Percentiles rank a stretch among this genome's conserved stretches.
Conservation (phyloP, 2,888 invertebrate species). For the Odontocerum albicorne region DNA sequence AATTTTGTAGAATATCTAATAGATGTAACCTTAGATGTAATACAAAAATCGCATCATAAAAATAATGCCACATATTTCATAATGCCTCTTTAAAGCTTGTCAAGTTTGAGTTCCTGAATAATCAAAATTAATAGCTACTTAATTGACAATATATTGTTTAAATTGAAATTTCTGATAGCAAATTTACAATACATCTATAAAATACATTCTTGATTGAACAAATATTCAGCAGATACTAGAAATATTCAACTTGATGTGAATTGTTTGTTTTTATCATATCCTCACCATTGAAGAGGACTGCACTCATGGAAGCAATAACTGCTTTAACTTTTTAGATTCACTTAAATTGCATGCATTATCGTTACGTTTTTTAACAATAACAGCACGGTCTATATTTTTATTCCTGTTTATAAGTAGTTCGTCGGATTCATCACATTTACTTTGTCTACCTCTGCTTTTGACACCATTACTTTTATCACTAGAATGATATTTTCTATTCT, state of each 20-base stretch:
- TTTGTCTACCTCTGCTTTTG: background rate
- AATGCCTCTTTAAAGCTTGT: no score
- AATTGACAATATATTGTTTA: background rate
- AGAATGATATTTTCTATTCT: slow-evolving; percentile 8
- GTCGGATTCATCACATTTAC: slow-evolving; percentile 37
- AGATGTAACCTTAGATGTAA: no score
- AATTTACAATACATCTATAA: background rate
- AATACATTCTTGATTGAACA: background rate
- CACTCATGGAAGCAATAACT: slow-evolving; percentile 45
- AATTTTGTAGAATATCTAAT: no score
- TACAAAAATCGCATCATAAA: no score
- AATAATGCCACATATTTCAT: no score
- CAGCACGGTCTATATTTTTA: slow-evolving; percentile 18
- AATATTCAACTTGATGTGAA: no score
- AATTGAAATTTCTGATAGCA: background rate
- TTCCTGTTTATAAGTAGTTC: slow-evolving; percentile 34
- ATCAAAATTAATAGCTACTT: background rate
- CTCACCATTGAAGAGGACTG: no score
- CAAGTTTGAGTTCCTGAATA: background rate
- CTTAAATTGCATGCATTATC: slow-evolving; percentile 40
- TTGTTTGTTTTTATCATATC: no score
- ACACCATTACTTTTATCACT: background rate
- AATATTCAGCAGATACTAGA: no score
- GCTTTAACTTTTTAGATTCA: slow-evolving; percentile 50
- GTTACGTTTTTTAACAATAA: slow-evolving; percentile 31